Conservation (phyloP, 2,888 invertebrate species). For the Aplocera efformata region DNA sequence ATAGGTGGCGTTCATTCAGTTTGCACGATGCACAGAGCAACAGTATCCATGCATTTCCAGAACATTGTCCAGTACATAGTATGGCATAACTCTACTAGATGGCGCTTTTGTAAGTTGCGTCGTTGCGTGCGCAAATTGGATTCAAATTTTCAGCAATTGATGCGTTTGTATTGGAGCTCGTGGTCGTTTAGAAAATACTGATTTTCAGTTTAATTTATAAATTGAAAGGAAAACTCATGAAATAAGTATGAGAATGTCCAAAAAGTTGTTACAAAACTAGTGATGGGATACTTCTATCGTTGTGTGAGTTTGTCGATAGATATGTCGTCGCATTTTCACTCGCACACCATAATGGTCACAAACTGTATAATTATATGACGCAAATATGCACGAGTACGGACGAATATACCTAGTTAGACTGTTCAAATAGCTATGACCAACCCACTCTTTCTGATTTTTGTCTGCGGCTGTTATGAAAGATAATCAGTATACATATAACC, state of each 20-base stretch:
- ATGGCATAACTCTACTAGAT: not conserved
- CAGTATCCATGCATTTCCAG: too few relatives aligned
- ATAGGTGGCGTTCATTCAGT: too few relatives aligned
- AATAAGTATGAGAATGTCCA: not conserved
- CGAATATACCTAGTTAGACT: too few relatives aligned
- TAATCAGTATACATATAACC: too few relatives aligned
- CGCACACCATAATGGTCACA: not conserved
- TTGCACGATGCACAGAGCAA: too few relatives aligned
- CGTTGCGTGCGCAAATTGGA: constrained; percentile 10
- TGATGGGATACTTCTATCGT: constrained; percentile 15
- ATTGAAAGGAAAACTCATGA: not conserved
- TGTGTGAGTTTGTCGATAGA: constrained; percentile 30
- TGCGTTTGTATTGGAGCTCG: constrained; percentile 2
- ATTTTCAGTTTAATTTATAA: not conserved
- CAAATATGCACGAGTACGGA: too few relatives aligned
- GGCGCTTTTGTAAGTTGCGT: not conserved
- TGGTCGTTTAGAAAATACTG: constrained; percentile 3
- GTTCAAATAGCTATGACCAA: too few relatives aligned
- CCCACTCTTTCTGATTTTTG: too few relatives aligned
- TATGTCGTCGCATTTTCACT: not conserved
- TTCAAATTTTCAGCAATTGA: constrained; percentile 1
- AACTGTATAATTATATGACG: too few relatives aligned
- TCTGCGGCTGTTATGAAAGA: too few relatives aligned
- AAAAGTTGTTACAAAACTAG: constrained; percentile 11
- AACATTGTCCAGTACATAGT: not conserved